Evolutionary conservation across 2,113 vertebrate genomes (phyloP).

Genomic region (Pontoporia blainvillei): DNA sequence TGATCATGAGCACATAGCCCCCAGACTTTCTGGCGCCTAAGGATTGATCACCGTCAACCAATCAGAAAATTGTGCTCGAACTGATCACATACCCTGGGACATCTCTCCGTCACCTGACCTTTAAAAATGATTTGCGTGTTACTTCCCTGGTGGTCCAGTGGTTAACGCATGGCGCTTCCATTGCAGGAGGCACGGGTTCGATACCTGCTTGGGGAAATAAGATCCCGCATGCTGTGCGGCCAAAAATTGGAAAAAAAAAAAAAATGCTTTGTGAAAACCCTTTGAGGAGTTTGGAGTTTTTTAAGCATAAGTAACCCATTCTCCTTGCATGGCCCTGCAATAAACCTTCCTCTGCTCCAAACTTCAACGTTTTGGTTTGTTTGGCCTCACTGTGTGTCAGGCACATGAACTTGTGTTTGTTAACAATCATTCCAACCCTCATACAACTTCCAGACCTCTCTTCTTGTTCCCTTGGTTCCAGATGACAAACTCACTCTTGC

Average conservation of each 20-base stretch:
- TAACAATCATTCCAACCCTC: background rate
- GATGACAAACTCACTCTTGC: background rate
- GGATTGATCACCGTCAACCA: background rate
- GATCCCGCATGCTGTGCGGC: too few species aligned
- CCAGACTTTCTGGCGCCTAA: background rate
- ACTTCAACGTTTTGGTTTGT: background rate
- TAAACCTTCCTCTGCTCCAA: background rate
- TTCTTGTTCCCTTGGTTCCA: background rate
- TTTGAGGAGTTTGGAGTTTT: background rate
- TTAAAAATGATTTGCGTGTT: background rate
- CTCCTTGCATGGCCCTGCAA: background rate
- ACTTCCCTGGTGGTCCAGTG: too few species aligned
- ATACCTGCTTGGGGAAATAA: too few species aligned
- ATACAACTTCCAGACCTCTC: background rate
- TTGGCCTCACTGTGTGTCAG: background rate
- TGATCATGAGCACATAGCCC: background rate
- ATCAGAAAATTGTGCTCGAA: background rate
- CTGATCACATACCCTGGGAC: background rate
- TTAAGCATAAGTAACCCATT: background rate
- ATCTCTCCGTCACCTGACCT: background rate
- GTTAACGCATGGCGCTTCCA: too few species aligned
- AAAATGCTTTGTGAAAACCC: background rate
- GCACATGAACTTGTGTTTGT: background rate
- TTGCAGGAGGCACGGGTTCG: too few species aligned
- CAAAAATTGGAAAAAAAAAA: too few species aligned